A percentile compares a stretch with the other conserved stretches of the same genome.
Conservation (phyloP, 2,797 vertebrate species). For the Lepilemur ruficaudatus region DNA sequence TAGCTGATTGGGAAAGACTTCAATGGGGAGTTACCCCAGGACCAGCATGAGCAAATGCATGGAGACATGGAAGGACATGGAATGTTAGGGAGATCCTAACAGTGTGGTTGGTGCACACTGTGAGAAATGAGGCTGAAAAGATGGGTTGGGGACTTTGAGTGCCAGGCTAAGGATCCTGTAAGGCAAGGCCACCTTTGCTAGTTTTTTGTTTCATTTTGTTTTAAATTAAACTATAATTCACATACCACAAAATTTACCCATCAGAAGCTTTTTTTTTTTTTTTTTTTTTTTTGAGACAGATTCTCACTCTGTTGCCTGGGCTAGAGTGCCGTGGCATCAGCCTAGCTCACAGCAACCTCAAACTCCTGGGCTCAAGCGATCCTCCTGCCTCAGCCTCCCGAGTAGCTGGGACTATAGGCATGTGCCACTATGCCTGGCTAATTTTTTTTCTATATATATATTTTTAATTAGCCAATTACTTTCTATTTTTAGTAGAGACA, state of each 20-base stretch:
- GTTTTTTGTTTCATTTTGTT: not conserved
- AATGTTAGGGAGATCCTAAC: not conserved
- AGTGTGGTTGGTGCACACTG: not conserved
- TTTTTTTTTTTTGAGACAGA: too few species aligned
- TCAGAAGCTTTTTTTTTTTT: not conserved
- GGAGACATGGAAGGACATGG: not conserved
- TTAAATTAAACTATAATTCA: conserved; percentile 1
- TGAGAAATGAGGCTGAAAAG: not conserved
- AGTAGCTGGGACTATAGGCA: too few species aligned
- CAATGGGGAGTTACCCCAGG: not conserved
- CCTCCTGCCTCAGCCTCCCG: too few species aligned
- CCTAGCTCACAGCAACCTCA: too few species aligned
- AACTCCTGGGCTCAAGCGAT: too few species aligned
- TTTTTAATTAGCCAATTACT: too few species aligned
- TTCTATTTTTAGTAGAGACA: too few species aligned
- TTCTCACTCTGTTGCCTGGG: too few species aligned
- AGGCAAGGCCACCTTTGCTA: not conserved
- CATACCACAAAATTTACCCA: not conserved
- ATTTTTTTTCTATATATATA: too few species aligned
- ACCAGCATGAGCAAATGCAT: not conserved
- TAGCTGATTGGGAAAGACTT: not conserved
- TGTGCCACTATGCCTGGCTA: too few species aligned
- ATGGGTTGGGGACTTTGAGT: not conserved
- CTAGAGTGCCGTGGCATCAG: too few species aligned
- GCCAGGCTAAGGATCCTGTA: not conserved